Base-by-base conservation (phyloP, 37 sponge, comb jelly and placozoan species). In the Agelas oroides region DNA sequence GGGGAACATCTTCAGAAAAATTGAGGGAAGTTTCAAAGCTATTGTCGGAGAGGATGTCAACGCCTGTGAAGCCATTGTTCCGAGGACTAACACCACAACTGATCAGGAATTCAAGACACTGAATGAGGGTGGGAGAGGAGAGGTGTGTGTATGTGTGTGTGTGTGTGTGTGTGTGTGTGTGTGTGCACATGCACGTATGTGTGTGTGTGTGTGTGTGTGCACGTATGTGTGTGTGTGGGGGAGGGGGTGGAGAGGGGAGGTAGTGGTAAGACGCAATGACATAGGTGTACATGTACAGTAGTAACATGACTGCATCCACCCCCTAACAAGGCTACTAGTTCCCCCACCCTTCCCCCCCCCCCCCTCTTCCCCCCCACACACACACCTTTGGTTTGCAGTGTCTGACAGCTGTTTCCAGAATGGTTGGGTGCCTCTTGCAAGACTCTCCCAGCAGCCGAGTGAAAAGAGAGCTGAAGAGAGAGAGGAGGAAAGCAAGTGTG, bases 31-130 rank as follows among this genome's bases (percentile, higher is more conserved):
- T 46, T 46, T 62, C 24, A 46, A 8, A 46, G 46, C 8, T 8
- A 46, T 46, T 8, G 46, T n/a, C n/a, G n/a, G n/a, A n/a, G n/a
- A n/a, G n/a, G n/a, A n/a, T n/a, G n/a, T 33, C n/a, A 28, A 14
- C 64, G 25, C 52, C 35, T 17, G 30, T 31, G 20, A 35, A 21
- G 70, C 28, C 46, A 46, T 21, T 19, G 60, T 27, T 46, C 0
- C 13, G 14, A 5, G 20, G 21, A 28, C 53, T 11, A 37, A 35
- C 77, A 58, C 77, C 60, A 2, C 5, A 0, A n/a, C 8, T 6
- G 2, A 76, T 5, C 77, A 76, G 77, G 39, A 34, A 76, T 58
- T 59, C 21, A 23, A 57, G 59, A 72, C 73, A 72, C 73, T 72
- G 38, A 46, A 25, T 20, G 35, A 21, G 25, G n/a, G 25, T 20